Evolutionary conservation across 1,140 invertebrate genomes (phyloP).

Genomic region (Archegozetes longisetosus): DNA sequence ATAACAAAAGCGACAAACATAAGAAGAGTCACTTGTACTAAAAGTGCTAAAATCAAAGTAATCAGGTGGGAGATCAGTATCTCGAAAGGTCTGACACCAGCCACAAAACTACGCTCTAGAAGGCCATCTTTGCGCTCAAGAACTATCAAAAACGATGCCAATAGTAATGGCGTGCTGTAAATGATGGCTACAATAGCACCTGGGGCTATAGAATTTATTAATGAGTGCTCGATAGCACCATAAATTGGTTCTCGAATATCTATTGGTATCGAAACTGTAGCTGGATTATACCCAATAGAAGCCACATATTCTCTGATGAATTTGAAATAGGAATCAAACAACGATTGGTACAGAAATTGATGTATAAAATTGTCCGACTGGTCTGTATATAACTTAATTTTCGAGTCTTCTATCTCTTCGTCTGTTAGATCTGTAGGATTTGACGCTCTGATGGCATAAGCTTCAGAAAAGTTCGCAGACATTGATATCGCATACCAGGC

Average conservation of each 20-base stretch:
- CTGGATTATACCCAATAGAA: slow-evolving; percentile 7
- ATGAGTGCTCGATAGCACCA: slow-evolving; percentile 66
- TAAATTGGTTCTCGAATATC: slow-evolving; percentile 68
- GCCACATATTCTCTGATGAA: slow-evolving; percentile 16
- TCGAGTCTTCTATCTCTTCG: neutral
- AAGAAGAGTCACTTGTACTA: slow-evolving; percentile 70
- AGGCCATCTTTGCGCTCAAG: slow-evolving; percentile 10
- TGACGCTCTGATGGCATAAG: neutral
- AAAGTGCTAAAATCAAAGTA: slow-evolving; percentile 87
- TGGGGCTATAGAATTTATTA: slow-evolving; percentile 86
- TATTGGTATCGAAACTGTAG: slow-evolving; percentile 18
- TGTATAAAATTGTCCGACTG: slow-evolving; percentile 15
- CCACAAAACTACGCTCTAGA: slow-evolving; percentile 12
- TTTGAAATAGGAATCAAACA: slow-evolving; percentile 17
- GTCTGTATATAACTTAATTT: slow-evolving; percentile 11
- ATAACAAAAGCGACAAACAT: slow-evolving; percentile 65
- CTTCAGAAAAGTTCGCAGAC: slow-evolving; percentile 8
- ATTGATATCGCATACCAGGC: slow-evolving; percentile 14
- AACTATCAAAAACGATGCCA: slow-evolving; percentile 12
- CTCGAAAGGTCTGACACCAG: slow-evolving; percentile 67
- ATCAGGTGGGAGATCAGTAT: slow-evolving; percentile 79
- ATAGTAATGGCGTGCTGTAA: slow-evolving; percentile 7
- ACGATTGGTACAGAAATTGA: slow-evolving; percentile 10
- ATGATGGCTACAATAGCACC: slow-evolving; percentile 53
- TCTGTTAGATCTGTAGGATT: slow-evolving; percentile 3